Evolutionary conservation across 35 echinoderm and acorn worm genomes (phyloP).

Genomic region (Anneissia japonica): DNA sequence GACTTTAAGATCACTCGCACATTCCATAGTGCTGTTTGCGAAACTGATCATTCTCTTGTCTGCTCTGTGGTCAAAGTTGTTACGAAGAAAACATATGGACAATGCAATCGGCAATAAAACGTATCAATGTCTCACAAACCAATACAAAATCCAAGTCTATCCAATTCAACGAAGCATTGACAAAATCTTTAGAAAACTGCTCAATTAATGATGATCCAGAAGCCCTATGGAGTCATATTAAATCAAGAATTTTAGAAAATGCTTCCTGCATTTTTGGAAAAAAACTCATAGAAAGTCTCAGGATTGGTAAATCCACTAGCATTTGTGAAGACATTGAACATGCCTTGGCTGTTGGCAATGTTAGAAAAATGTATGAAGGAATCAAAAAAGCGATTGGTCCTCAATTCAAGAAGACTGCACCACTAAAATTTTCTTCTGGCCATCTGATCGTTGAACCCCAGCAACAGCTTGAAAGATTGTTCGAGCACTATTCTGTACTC

Average conservation of each 20-base stretch:
- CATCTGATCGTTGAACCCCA: too few relatives aligned
- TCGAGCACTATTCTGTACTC: neutral
- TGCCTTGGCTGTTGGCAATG: neutral
- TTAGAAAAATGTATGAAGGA: neutral
- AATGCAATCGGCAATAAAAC: too few relatives aligned
- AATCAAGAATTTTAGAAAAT: neutral
- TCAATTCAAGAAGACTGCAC: neutral
- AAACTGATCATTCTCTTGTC: constrained; percentile 3
- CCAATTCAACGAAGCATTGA: too few relatives aligned
- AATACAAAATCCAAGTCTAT: neutral
- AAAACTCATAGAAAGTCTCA: neutral
- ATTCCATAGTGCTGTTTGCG: constrained; percentile 7
- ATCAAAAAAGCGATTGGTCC: constrained; percentile 5
- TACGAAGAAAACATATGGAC: neutral
- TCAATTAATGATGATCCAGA: too few relatives aligned
- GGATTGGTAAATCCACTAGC: too few relatives aligned
- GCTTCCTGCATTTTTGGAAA: neutral
- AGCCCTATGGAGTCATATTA: constrained; percentile 8
- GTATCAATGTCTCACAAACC: constrained; percentile 6
- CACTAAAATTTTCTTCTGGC: too few relatives aligned
- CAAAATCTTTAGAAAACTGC: too few relatives aligned
- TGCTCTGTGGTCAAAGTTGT: neutral
- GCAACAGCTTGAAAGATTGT: neutral
- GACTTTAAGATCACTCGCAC: neutral
- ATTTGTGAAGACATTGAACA: neutral